Evolutionary conservation across 2,797 vertebrate genomes (phyloP).

Genomic region (Picus viridis): DNA sequence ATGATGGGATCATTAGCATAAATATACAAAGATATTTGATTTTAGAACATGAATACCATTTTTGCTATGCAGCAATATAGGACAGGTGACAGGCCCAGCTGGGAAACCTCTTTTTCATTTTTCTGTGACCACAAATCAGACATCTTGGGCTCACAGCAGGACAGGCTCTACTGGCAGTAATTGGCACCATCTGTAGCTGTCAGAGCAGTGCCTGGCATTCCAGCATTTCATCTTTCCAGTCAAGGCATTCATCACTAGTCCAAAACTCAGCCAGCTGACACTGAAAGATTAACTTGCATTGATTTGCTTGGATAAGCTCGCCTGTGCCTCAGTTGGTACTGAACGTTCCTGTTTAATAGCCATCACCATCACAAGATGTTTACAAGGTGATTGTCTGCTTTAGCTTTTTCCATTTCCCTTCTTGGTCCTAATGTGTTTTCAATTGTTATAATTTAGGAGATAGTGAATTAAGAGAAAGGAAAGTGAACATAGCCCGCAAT

Average conservation of each 20-base stretch:
- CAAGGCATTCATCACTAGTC: conserved; percentile 84
- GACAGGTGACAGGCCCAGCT: conserved; percentile 82
- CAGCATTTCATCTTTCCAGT: conserved; percentile 83
- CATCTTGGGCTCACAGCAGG: conserved; percentile 82
- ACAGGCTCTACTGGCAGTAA: conserved; percentile 85
- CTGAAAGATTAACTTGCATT: conserved; percentile 88
- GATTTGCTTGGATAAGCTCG: conserved; percentile 87
- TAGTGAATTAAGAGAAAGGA: conserved; percentile 59
- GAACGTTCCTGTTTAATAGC: conserved; percentile 77
- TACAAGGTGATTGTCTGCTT: conserved; percentile 77
- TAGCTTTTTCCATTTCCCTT: conserved; percentile 55
- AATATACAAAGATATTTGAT: conserved; percentile 63
- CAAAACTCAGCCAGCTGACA: conserved; percentile 85
- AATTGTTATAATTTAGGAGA: conserved; percentile 70
- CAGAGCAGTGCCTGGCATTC: conserved; percentile 80
- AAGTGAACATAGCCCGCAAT: background rate
- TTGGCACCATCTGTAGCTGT: conserved; percentile 91
- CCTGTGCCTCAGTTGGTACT: conserved; percentile 76
- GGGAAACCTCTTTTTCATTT: conserved; percentile 81
- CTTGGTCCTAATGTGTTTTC: conserved; percentile 64
- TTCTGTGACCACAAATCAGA: conserved; percentile 83
- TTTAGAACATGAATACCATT: conserved; percentile 71
- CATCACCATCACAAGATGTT: conserved; percentile 76
- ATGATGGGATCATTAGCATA: conserved; percentile 50
- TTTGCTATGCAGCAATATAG: conserved; percentile 69